Conservation (phyloP, 53 echinoderm and acorn worm genomes). For the Apostichopus leukothele region DNA sequence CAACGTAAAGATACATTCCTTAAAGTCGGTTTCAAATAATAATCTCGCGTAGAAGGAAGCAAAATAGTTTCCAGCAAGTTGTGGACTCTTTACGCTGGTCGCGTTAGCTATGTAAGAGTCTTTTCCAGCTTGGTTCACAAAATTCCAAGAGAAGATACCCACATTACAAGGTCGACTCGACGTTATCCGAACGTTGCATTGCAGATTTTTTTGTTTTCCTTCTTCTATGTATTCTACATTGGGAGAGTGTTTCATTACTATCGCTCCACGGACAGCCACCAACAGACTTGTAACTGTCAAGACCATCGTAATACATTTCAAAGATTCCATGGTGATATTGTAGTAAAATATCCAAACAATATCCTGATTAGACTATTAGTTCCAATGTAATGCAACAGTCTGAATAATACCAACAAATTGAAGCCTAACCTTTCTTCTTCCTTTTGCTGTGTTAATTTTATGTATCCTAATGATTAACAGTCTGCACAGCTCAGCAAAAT, state of each 20-base stretch:
- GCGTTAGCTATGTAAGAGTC: constrained; percentile 7
- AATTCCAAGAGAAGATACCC: constrained; percentile 11
- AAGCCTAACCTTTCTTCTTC: no score
- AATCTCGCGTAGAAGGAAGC: background rate
- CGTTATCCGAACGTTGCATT: background rate
- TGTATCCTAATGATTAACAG: no score
- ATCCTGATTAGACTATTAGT: no score
- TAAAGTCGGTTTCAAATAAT: background rate
- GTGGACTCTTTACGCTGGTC: background rate
- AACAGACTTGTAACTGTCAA: background rate
- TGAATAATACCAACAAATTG: no score
- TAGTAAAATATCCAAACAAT: background rate
- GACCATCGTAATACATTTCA: background rate
- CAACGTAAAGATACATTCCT: constrained; percentile 3
- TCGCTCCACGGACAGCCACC: background rate
- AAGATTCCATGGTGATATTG: background rate
- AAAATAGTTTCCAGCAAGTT: background rate
- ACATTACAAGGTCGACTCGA: background rate
- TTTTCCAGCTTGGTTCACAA: background rate
- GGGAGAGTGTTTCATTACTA: background rate
- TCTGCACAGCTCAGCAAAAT: no score
- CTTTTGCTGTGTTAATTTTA: no score
- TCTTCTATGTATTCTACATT: background rate
- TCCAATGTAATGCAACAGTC: no score
- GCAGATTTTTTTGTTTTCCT: background rate